Evolutionary conservation across 2,888 invertebrate species (phyloP).

Genomic region (Petrolisthes cinctipes): DNA sequence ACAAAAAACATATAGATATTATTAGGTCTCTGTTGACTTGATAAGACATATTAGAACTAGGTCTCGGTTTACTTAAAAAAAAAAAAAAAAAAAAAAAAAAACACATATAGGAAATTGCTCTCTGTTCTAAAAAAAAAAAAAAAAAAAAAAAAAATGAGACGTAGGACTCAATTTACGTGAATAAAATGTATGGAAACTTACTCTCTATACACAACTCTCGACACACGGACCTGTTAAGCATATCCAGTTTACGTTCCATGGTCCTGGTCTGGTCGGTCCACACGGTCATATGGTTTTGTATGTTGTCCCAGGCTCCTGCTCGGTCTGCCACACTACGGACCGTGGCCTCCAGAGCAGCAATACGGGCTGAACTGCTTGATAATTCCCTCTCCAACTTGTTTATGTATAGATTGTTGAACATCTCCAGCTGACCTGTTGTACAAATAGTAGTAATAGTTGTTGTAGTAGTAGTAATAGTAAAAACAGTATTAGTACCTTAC

Average conservation of each 20-base stretch:
- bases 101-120: too few species aligned
- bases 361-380: conserved; percentile 43
- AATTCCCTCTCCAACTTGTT: conserved; percentile 69
- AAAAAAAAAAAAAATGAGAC: too few species aligned
- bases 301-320: conserved; percentile 62
- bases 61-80: too few species aligned
- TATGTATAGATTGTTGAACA: conserved; percentile 71
- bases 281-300: conserved; percentile 65
- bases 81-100: too few species aligned
- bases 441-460: neutral
- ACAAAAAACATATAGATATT: too few species aligned
- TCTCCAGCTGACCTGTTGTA: conserved; percentile 70
- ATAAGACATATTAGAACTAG: too few species aligned
- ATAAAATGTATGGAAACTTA: neutral
- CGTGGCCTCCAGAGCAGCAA: conserved; percentile 55
- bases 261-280: conserved; percentile 65
- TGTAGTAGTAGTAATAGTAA: neutral
- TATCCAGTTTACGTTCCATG: conserved; percentile 63
- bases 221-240: conserved; percentile 53
- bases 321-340: conserved; percentile 57
- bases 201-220: neutral
- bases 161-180: neutral
- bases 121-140: too few species aligned
- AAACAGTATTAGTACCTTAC: neutral
- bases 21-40: too few species aligned